Percentiles rank a stretch among this genome's conserved stretches.
These are phyloP conservation scores for Molothrus aeneus DNA, from an alignment of 2,797 vertebrate genomes.

Conservation along the genomic window DNA sequence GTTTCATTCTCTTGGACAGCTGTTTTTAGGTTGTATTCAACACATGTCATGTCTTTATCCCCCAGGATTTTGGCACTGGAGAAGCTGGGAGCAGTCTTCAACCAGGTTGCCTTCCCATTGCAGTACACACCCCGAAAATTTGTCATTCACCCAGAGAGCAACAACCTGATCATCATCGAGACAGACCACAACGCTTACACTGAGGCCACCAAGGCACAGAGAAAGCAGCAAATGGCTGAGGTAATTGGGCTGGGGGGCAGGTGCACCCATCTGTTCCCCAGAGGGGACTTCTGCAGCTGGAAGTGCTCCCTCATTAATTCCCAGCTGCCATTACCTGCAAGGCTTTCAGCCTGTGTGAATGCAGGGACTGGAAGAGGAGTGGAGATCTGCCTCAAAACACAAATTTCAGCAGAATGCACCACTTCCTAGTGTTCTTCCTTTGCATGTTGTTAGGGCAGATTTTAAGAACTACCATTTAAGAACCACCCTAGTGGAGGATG, in stretches of 20 bases:
- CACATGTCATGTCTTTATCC: background rate
- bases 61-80: constrained; percentile 95
- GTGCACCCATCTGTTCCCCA: rapidly evolving
- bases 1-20: background rate
- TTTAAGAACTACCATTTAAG: background rate
- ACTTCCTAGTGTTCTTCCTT: background rate
- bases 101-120: constrained; percentile 96
- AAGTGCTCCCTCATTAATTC: background rate
- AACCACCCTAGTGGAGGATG: rapidly evolving
- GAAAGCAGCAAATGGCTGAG: constrained; percentile 99
- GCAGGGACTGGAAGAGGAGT: background rate
- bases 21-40: background rate
- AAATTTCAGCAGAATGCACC: background rate
- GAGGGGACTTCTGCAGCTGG: background rate
- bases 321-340: background rate
- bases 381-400: background rate
- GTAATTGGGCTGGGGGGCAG: constrained; percentile 65
- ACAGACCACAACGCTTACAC: constrained; percentile 98
- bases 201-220: constrained; percentile 96
- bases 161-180: constrained; percentile 95
- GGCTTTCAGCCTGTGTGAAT: background rate
- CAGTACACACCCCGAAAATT: constrained; percentile 98
- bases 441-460: background rate
- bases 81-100: constrained; percentile 97
- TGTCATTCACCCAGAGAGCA: constrained; percentile 96